Evolutionary conservation across 2,797 vertebrate genomes (phyloP).

Genomic region (Sparidentex hasta): DNA sequence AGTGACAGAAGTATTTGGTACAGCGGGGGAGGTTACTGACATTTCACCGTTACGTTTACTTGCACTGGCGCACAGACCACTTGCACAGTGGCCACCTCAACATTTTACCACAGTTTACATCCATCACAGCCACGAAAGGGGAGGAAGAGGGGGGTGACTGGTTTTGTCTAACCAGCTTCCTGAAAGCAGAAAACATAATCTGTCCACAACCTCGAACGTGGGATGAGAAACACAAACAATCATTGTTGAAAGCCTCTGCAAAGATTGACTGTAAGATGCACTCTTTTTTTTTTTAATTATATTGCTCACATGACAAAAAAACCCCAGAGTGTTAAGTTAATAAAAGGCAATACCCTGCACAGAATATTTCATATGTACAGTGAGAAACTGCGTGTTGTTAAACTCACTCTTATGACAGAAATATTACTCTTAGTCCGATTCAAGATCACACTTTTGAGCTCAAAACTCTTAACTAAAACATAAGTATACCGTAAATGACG

Average conservation of each 20-base stretch:
- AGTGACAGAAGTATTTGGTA: slow-evolving; percentile 63
- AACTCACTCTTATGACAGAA: slow-evolving; percentile 45
- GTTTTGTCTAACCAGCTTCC: slow-evolving; percentile 45
- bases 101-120: slow-evolving; percentile 73
- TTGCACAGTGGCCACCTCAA: slow-evolving; percentile 49
- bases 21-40: slow-evolving; percentile 58
- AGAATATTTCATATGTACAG: slow-evolving; percentile 60
- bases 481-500: slow-evolving; percentile 35
- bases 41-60: slow-evolving; percentile 58
- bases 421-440: slow-evolving; percentile 31
- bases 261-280: slow-evolving; percentile 8
- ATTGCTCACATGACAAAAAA: slow-evolving; percentile 72
- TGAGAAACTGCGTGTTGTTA: slow-evolving; percentile 42
- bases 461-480: slow-evolving; percentile 32
- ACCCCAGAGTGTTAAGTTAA: slow-evolving; percentile 40
- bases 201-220: slow-evolving; percentile 44
- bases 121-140: slow-evolving; percentile 65
- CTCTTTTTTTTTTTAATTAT: slow-evolving; percentile 46
- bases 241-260: slow-evolving; percentile 34
- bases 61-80: slow-evolving; percentile 45
- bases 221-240: slow-evolving; percentile 46
- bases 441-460: slow-evolving; percentile 37
- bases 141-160: slow-evolving; percentile 55
- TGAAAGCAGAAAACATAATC: slow-evolving; percentile 53
- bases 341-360: slow-evolving; percentile 54